A percentile compares a stretch with the other conserved stretches of the same genome.
phyloP scores from a whole-genome alignment of 2,113 vertebrate species.

The Scophthalmus maximus region DNA sequence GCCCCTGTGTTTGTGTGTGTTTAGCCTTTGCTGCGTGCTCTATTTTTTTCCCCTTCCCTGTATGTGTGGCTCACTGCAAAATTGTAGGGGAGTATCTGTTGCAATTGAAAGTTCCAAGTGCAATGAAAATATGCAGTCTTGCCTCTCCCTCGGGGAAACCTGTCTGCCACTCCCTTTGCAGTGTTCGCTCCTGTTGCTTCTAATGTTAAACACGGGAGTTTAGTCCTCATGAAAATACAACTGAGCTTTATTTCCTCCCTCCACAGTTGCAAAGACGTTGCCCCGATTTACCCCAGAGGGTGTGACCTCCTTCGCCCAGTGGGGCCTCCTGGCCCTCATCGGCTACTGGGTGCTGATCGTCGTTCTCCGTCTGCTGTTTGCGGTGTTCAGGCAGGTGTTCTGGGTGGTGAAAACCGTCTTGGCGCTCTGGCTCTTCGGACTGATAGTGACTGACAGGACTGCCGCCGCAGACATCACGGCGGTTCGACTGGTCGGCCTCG shows the following conservation, averaged over 20 bases:
- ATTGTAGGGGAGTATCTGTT: neutral
- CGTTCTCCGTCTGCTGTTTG: constrained; percentile 70
- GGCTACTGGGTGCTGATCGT: constrained; percentile 80
- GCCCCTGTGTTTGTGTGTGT: neutral
- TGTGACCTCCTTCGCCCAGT: constrained; percentile 77
- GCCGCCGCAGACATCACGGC: constrained; percentile 67
- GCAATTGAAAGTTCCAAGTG: constrained; percentile 3
- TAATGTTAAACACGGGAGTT: neutral
- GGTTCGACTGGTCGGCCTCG: constrained; percentile 73
- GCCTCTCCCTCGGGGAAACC: constrained; percentile 33
- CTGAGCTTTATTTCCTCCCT: constrained; percentile 24
- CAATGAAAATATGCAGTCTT: constrained; percentile 45
- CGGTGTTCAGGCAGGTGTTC: constrained; percentile 72
- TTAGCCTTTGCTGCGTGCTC: neutral
- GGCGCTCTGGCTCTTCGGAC: constrained; percentile 77
- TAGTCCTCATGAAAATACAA: neutral
- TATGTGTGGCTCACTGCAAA: neutral
- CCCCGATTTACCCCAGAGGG: constrained; percentile 83
- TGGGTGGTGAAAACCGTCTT: constrained; percentile 79
- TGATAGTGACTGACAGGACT: constrained; percentile 75
- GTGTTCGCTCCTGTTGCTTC: constrained; percentile 4
- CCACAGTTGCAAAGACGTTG: constrained; percentile 67
- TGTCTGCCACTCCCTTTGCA: constrained; percentile 41
- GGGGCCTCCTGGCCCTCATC: constrained; percentile 79
- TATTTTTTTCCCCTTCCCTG: neutral